Base-by-base conservation (phyloP, 2,797 vertebrate species). In the Hydrolagus colliei region DNA sequence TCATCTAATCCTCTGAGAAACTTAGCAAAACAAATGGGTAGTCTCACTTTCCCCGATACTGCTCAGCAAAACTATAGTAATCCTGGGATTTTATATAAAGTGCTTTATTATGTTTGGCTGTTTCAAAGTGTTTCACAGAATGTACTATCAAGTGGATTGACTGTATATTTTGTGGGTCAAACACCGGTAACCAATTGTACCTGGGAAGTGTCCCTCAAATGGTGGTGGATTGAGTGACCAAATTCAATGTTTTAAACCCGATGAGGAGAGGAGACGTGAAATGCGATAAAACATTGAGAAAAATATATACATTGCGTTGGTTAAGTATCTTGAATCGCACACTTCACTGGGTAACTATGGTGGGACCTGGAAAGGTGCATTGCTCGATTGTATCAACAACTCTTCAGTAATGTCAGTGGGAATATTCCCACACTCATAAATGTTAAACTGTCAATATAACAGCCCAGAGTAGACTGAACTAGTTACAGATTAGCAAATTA, bases 21-120 rank as follows among this genome's bases (percentile, higher is more conserved):
- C 63, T 41, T 71, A 71, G 11, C 71, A 71, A 84, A 82, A 67
- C 68, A 84, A 84, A 67, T 35, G 71, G 79, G 65, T n/a, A 84
- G 41, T 84, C 67, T 84, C n/a, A 68, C 63, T 84, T 9, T 84
- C 27, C 65, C 71, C n/a, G 18, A 61, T 77, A 61, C 52, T 84
- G 79, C 27, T 3, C 41, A 52, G 41, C 41, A 52, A 0, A 52
- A 1, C 6, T 52, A 52, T 52, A 52, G 1, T 52, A 52, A 52
- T 52, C 41, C 41, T 52, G 0, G 6, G 3, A 52, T 52, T 52
- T 52, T 3, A 52, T 52, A 52, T 52, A 52, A 27, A 27, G 41
- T 6, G 41, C 41, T 6, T 52, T 3, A 52, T 52, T 1, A 6
- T 52, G 41, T 52, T 52, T 3, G 1, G 41, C 2, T 6, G 41